Percentiles rank a stretch among this genome's conserved stretches.
Evolutionary conservation across 2,113 vertebrate genomes (phyloP).

Genomic region (Silurus glanis): DNA sequence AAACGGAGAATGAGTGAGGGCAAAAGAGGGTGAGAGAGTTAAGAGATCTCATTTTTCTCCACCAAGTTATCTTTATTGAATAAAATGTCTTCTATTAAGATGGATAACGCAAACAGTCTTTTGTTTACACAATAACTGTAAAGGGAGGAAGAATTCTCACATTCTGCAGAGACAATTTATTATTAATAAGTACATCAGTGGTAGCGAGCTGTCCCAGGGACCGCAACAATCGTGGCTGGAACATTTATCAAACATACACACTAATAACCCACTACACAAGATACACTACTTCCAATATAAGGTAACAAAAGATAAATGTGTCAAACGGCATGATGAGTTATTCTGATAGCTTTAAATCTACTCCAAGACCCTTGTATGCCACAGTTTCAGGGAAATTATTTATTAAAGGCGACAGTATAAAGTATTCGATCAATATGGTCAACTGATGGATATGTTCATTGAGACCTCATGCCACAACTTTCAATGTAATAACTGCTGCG

Average conservation of each 20-base stretch:
- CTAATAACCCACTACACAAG: slow-evolving; percentile 76
- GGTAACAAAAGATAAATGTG: slow-evolving; percentile 76
- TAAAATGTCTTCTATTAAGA: slow-evolving; percentile 81
- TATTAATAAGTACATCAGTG: slow-evolving; percentile 83
- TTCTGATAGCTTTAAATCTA: slow-evolving; percentile 66
- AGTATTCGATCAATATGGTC: slow-evolving; percentile 14
- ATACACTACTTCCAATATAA: slow-evolving; percentile 77
- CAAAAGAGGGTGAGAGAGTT: slow-evolving; percentile 56
- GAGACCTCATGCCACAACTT: slow-evolving; percentile 23
- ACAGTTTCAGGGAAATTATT: slow-evolving; percentile 8
- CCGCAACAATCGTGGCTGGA: slow-evolving; percentile 69
- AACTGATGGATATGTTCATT: slow-evolving; percentile 27
- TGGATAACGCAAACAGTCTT: slow-evolving; percentile 76
- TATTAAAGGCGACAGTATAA: slow-evolving; percentile 17
- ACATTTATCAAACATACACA: slow-evolving; percentile 79
- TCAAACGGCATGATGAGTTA: slow-evolving; percentile 65
- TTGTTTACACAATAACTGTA: slow-evolving; percentile 78
- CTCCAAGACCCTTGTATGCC: slow-evolving; percentile 53
- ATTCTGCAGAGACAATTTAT: slow-evolving; percentile 78
- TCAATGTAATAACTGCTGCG: slow-evolving; percentile 23
- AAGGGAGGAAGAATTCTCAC: slow-evolving; percentile 77
- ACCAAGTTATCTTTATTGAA: slow-evolving; percentile 79
- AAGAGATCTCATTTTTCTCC: slow-evolving; percentile 74
- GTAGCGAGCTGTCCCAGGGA: slow-evolving; percentile 76
- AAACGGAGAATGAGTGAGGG: slow-evolving; percentile 48